Evolutionary conservation across 2,113 vertebrate genomes (phyloP), one percentile per base, ranked within the genome.

Genomic region (Malurus alboscapulatus): DNA sequence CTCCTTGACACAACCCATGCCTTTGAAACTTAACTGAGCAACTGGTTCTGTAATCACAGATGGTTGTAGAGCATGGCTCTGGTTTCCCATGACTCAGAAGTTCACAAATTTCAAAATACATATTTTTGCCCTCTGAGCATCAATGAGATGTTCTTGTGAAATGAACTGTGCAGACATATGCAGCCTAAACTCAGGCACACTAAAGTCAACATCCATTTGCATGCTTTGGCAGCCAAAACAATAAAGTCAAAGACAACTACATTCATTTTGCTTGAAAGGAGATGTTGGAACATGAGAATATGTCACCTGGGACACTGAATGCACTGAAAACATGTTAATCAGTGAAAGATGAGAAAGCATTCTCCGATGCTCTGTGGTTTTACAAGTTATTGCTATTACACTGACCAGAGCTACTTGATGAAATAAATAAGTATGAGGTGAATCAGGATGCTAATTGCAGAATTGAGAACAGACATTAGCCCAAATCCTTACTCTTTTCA

Each of bases 11-110:
- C 59, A 93, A 74, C 82, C 93, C 72, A 95, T 20, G 7, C 68
- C 91, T 94, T 24, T 85, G 89, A 91, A 93, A 94, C 87, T 77
- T 55, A 93, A 92, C 51, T 91, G 93, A 95, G 94, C 87, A 94
- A 95, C 44, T 57, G 48, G 44, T 29, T 92, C 67, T 95, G 87
- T 71, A 79, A 92, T 91, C 90, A 91, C 93, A 96, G 82, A 92
- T 80, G 81, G 94, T 10, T 85, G 75, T 32, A 93, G 75, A 90
- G 44, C 32, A 47, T 1, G 9, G 51, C 32, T 91, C 71, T 88
- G 36, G 36, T 38, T 96, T 88, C 72, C 77, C 61, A 45, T n/a
- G 30, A 87, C 67, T 92, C 87, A 90, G 34, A 69, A 87, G 78
- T 67, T 67, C 82, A 59, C 74, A 71, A 47, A 69, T 76, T 83